Percentiles rank a stretch among this genome's conserved stretches.
These are phyloP conservation scores for Trachymyrmex septentrionalis DNA, from an alignment of 1,140 invertebrate genomes.

Conservation along the genomic window DNA sequence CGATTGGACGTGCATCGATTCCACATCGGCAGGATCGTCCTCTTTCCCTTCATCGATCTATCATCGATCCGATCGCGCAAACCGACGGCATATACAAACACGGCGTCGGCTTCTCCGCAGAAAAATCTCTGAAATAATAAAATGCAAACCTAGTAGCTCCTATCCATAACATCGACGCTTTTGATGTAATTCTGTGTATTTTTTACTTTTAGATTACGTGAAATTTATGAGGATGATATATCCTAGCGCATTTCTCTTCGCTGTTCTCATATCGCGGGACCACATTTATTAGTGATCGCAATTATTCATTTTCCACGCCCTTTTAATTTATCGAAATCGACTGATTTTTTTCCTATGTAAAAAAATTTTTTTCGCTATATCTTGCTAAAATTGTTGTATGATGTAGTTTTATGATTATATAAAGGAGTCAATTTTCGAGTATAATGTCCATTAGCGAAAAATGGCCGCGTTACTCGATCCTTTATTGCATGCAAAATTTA, in stretches of 20 bases:
- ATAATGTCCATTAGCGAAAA: not conserved
- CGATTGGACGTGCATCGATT: slow-evolving; percentile 44
- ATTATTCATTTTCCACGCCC: slow-evolving; percentile 1
- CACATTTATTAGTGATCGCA: not conserved
- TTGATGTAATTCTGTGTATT: not conserved
- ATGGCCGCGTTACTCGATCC: not conserved
- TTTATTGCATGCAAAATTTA: not conserved
- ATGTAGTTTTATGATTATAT: not conserved
- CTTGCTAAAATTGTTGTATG: not conserved
- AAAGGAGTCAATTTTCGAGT: not conserved
- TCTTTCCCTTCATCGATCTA: not conserved
- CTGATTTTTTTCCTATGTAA: not conserved
- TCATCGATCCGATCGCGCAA: slow-evolving; percentile 21
- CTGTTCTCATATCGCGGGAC: not conserved
- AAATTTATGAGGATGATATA: slow-evolving; percentile 21
- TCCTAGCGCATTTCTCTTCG: not conserved
- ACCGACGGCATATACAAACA: slow-evolving; percentile 1
- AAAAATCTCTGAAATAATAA: slow-evolving; percentile 48
- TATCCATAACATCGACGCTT: not conserved
- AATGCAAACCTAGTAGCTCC: not conserved
- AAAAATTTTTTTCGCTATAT: not conserved
- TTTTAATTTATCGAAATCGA: not conserved
- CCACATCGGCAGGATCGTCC: not conserved
- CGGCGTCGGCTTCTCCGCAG: not conserved
- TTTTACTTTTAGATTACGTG: not conserved